phyloP scores from a whole-genome alignment of 2,888 invertebrate genomes.

The Phortica okadai region DNA sequence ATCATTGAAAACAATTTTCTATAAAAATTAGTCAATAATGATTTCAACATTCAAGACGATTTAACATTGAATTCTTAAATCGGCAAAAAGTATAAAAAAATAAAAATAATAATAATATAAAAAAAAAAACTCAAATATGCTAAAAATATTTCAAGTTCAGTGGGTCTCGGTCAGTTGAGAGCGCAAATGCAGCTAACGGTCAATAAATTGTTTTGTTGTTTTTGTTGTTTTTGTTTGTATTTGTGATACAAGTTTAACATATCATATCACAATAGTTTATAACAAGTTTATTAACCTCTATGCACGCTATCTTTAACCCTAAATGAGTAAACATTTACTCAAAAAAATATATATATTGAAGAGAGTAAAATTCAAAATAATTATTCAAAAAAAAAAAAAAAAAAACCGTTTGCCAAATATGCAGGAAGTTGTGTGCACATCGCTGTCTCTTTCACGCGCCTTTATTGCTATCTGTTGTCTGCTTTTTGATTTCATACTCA shows the following conservation, averaged over 20 bases:
- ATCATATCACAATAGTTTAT: constrained; percentile 41
- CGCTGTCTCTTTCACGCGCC: neutral
- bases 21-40: no score
- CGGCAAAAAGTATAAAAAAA: constrained; percentile 35
- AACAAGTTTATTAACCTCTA: constrained; percentile 68
- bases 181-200: neutral
- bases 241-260: constrained; percentile 43
- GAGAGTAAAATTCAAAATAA: neutral
- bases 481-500: neutral
- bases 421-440: constrained; percentile 9
- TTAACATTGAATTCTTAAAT: constrained; percentile 16
- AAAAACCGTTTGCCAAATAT: constrained; percentile 14
- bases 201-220: neutral
- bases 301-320: constrained; percentile 29
- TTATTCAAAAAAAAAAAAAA: no score
- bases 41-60: no score
- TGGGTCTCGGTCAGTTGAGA: constrained; percentile 59
- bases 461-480: neutral
- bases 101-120: neutral
- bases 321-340: neutral
- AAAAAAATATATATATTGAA: neutral
- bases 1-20: no score
- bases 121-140: neutral
- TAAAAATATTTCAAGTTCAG: constrained; percentile 57
- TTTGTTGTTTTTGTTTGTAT: neutral